Conservation (phyloP, 30 jellyfish, hydroid and myxozoan species). For the Mastigias papua region DNA sequence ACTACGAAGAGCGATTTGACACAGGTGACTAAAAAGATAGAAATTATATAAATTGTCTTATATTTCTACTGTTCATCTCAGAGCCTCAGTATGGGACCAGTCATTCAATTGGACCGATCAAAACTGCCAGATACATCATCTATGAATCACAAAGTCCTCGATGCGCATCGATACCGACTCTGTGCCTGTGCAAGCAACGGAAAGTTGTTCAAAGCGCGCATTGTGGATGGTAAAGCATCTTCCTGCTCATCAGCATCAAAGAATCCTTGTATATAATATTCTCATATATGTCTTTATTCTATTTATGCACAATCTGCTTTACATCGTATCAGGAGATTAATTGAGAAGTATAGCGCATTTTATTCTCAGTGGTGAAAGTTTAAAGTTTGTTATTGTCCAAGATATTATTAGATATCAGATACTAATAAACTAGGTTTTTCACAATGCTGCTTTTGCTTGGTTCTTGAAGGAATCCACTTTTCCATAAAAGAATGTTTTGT, state of each 20-base stretch:
- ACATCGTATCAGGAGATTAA: no score
- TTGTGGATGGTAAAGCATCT: conserved; percentile 27
- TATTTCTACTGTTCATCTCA: neutral
- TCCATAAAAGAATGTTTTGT: no score
- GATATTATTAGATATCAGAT: no score
- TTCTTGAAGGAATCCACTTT: neutral
- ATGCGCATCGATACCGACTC: conserved; percentile 67
- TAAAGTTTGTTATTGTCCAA: no score
- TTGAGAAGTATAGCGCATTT: no score
- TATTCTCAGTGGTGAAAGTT: no score
- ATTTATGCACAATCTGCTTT: no score
- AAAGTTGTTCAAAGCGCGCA: conserved; percentile 60
- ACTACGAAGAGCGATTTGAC: no score
- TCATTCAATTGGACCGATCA: conserved; percentile 42
- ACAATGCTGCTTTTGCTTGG: neutral
- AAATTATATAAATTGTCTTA: no score
- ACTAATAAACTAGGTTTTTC: neutral
- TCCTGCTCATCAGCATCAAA: conserved; percentile 73
- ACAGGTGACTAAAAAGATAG: no score
- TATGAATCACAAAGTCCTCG: conserved; percentile 21
- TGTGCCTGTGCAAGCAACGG: conserved; percentile 86
- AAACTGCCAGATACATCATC: conserved; percentile 47
- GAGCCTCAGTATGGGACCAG: conserved; percentile 39
- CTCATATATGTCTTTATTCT: no score
- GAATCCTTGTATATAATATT: conserved; percentile 69